Evolutionary conservation across 2,888 invertebrate species (phyloP).

Genomic region (Cylindroiulus punctatus): DNA sequence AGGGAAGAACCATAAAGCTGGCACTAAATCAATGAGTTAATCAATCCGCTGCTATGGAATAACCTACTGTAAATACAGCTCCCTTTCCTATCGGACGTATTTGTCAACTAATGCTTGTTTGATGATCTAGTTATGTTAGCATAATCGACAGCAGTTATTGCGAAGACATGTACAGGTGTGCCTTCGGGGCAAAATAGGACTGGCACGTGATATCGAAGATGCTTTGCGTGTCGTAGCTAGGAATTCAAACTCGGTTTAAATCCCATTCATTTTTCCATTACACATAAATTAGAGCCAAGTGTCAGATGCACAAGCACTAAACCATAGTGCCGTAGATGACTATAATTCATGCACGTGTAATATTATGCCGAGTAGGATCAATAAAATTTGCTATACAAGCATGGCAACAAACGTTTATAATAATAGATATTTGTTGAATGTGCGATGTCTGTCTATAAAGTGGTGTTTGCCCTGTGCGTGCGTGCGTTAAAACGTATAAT

Average conservation of each 20-base stretch:
- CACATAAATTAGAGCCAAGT: neutral
- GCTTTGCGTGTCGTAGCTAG: too few species aligned
- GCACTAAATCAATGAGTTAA: neutral
- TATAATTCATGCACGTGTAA: neutral
- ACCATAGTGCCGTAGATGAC: neutral
- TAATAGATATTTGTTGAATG: slow-evolving; percentile 10
- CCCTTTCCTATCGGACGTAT: neutral
- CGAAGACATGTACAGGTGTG: neutral
- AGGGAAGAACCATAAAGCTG: neutral
- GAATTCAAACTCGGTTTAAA: slow-evolving; percentile 13
- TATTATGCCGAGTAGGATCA: neutral
- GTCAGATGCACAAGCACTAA: neutral
- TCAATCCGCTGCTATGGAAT: neutral
- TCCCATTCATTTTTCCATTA: neutral
- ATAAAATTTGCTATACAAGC: neutral
- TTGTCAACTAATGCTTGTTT: neutral
- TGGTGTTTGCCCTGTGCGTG: neutral
- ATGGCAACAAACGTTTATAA: neutral
- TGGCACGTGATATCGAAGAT: too few species aligned
- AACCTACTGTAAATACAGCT: slow-evolving; percentile 5
- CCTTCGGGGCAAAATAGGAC: neutral
- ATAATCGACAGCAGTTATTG: neutral
- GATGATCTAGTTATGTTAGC: neutral
- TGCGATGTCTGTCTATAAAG: neutral
- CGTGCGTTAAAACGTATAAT: slow-evolving; percentile 5